These are phyloP conservation scores for Eilema caniola DNA, from an alignment of 2,888 invertebrate species.

Conservation along the genomic window DNA sequence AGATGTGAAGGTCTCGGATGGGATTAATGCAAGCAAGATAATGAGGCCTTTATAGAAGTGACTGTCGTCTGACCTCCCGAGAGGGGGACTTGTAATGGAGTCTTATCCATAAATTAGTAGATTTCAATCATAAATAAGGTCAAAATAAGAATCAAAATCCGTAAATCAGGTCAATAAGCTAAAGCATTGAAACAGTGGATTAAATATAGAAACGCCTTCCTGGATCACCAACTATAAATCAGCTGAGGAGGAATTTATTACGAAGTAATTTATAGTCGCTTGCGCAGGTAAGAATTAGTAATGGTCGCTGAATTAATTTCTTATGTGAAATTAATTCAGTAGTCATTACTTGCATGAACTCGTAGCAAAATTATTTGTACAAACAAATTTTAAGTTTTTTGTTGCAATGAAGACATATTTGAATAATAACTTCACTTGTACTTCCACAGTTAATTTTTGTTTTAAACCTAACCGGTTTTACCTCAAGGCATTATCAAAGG, in stretches of 20 bases:
- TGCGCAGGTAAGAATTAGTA: constrained; percentile 60
- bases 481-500: no score
- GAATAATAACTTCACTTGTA: no score
- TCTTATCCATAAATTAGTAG: no score
- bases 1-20: no score
- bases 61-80: no score
- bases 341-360: constrained; percentile 41
- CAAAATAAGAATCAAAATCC: constrained; percentile 16
- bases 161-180: constrained; percentile 31
- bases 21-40: no score
- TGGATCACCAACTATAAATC: constrained; percentile 58
- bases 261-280: constrained; percentile 55
- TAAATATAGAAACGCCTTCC: constrained; percentile 28
- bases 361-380: constrained; percentile 52
- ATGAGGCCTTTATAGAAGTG: no score
- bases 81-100: no score
- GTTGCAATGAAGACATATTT: no score
- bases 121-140: neutral
- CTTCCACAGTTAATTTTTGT: no score
- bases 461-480: no score
- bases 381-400: constrained; percentile 13
- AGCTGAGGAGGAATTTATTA: constrained; percentile 52
- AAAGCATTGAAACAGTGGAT: constrained; percentile 25
- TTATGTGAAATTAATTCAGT: constrained; percentile 35
- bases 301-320: constrained; percentile 54